Base-by-base conservation (phyloP, 2,888 invertebrate species). In the Polylopha cassiicola region DNA sequence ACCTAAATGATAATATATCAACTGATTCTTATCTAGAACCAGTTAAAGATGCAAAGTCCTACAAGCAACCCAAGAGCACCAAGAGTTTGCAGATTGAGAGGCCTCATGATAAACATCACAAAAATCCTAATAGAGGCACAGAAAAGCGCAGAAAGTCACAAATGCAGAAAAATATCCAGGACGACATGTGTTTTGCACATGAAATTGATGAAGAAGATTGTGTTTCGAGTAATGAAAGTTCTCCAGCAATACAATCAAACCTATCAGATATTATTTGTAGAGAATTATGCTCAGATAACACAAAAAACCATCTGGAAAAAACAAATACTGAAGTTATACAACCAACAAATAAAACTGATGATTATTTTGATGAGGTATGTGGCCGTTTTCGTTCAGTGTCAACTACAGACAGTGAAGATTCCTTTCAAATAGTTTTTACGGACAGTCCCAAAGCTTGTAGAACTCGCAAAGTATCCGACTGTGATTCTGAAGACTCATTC, bases 401-500 rank as follows among this genome's bases (percentile, higher is more conserved):
- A 0, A 57, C 61, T 0, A 59, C 67, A 0, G 70, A 73, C 3
- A 82, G 73, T 6, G 79, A 85, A 2, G 85, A 85, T 41, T 80
- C 80, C 0, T 86, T 81, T 55, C 82, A 84, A 63, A 82, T 85
- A 4, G 85, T 86, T 2, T 82, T 84, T 47, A 61, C 64, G 0
- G 82, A 85, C 14, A 63, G 57, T 23, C 70, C 65, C 0, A 47
- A 49, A 22, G 36, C 60, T 0, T 55, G 47, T 21, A 49, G 63
- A 36, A 36, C 43, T 1, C 53, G 76, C 2, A 51, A 60, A 22
- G 53, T 72, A 1, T 87, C 87, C 0, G 87, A 87, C 31, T 87
- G 87, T 31, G 88, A 87, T n/a, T 88, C 88, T 0, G 89, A 89
- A 54, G 89, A 89, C 57, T 88, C 87, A 0, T 88, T 88, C 49